Conservation (phyloP, 2,888 invertebrate genomes). For the Drosophila ustulata region DNA sequence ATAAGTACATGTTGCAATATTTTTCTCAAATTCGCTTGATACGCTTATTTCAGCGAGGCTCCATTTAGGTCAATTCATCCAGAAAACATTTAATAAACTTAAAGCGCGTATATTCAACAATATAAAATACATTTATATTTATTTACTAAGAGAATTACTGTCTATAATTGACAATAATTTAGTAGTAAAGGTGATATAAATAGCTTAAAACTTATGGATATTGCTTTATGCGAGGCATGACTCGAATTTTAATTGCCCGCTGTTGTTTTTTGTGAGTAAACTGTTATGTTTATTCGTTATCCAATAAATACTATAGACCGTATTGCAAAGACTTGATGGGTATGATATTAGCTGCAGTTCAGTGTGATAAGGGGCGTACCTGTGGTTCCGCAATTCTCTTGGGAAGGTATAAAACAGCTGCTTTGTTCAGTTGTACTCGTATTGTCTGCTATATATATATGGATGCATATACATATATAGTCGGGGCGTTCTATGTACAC, state of each 20-base stretch:
- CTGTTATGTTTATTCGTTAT: not conserved
- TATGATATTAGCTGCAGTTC: constrained; percentile 1
- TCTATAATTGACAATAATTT: not conserved
- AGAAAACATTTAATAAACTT: not conserved
- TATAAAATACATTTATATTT: no score
- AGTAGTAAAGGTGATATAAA: not conserved
- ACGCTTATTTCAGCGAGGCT: not conserved
- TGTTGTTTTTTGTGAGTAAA: not conserved
- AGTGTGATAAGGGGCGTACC: constrained; percentile 57
- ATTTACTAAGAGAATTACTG: no score
- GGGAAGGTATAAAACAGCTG: constrained; percentile 64
- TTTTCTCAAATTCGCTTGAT: not conserved
- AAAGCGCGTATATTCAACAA: no score
- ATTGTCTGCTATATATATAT: constrained; percentile 54
- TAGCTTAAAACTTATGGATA: not conserved
- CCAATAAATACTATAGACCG: not conserved
- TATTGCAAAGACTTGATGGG: not conserved
- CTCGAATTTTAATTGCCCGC: no score
- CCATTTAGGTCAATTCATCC: constrained; percentile 1
- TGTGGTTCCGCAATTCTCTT: constrained; percentile 83
- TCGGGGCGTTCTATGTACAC: constrained; percentile 44
- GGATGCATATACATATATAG: constrained; percentile 24
- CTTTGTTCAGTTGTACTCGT: constrained; percentile 55
- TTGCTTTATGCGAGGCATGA: not conserved
- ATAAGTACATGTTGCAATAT: constrained; percentile 6